These are phyloP conservation scores for Netelia fuscicornis DNA, from an alignment of 2,888 invertebrate species.

Conservation along the genomic window DNA sequence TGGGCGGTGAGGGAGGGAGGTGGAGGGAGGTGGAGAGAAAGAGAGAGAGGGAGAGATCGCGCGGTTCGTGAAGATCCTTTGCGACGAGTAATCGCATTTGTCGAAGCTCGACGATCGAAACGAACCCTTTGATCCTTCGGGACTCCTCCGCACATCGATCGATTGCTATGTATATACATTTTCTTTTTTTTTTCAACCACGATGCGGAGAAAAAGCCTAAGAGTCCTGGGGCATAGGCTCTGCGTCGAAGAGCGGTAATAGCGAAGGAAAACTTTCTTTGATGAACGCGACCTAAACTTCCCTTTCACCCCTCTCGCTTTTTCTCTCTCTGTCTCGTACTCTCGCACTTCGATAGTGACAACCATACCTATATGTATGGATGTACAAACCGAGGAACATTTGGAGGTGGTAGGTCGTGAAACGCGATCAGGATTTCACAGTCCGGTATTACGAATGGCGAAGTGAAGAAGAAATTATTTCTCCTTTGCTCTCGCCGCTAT, in stretches of 20 bases:
- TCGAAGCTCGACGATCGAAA: conserved; percentile 61
- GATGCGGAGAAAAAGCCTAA: conserved; percentile 50
- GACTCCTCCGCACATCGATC: conserved; percentile 38
- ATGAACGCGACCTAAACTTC: conserved; percentile 66
- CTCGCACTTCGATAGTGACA: conserved; percentile 55
- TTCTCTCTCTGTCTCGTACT: conserved; percentile 23
- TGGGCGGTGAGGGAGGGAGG: not conserved
- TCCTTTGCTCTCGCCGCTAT: conserved; percentile 64
- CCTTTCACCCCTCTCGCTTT: not conserved
- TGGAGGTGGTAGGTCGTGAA: conserved; percentile 84
- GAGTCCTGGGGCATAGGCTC: conserved; percentile 64
- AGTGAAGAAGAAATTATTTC: conserved; percentile 28
- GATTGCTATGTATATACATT: conserved; percentile 43
- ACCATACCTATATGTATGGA: not conserved
- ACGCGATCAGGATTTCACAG: conserved; percentile 81
- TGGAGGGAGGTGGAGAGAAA: conserved; percentile 30
- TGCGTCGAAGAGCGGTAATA: conserved; percentile 69
- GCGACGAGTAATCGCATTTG: conserved; percentile 75
- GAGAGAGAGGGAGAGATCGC: not conserved
- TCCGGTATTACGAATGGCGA: conserved; percentile 61
- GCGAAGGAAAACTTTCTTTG: conserved; percentile 78
- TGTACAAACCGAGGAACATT: conserved; percentile 72
- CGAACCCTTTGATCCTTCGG: conserved; percentile 67
- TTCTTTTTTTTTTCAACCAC: conserved; percentile 29
- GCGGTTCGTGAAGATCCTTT: conserved; percentile 67